Conservation (phyloP, 2,113 vertebrate genomes). For the Lepus europaeus region DNA sequence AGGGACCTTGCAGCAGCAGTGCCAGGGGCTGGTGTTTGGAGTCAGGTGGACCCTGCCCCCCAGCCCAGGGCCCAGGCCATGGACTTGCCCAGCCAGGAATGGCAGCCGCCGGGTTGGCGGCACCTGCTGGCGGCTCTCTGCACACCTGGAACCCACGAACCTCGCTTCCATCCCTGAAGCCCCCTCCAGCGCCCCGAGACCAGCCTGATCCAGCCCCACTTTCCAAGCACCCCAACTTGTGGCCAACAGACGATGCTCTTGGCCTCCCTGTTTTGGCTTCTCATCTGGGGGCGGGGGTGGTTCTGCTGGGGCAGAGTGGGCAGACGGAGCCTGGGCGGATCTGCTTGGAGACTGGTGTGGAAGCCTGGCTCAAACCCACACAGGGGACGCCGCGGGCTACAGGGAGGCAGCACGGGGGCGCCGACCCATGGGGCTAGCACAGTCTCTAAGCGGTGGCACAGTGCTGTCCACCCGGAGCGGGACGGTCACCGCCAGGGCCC, state of each 20-base stretch:
- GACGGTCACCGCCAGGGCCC: neutral
- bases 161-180: neutral
- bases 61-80: neutral
- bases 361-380: neutral
- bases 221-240: neutral
- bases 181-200: neutral
- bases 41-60: neutral
- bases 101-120: neutral
- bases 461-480: neutral
- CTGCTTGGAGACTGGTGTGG: neutral
- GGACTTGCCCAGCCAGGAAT: constrained; percentile 66
- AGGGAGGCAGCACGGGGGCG: neutral
- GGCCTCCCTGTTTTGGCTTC: neutral
- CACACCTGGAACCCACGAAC: neutral
- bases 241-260: neutral
- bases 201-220: neutral
- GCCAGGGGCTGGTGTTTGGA: neutral
- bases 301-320: too few species aligned
- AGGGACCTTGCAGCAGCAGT: neutral
- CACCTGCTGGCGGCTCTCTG: neutral
- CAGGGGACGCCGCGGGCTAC: neutral
- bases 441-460: neutral
- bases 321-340: neutral
- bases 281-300: neutral
- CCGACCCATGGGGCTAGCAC: rapidly evolving